Percentiles rank a stretch among this genome's conserved stretches.
Evolutionary conservation across 2,888 invertebrate genomes (phyloP).

Genomic region (Cerastis rubricosa): DNA sequence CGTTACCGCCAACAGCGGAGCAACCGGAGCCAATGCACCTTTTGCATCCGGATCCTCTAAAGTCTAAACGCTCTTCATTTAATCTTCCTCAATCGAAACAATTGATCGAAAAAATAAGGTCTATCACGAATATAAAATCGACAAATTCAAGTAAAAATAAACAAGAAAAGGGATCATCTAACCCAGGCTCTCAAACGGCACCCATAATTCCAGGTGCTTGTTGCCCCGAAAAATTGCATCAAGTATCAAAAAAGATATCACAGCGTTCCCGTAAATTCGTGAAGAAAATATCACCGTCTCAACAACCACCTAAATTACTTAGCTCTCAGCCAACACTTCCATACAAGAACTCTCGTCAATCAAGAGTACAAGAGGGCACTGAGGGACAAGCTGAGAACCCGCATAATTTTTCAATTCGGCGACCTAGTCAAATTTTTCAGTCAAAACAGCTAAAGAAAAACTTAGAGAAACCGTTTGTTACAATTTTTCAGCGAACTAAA

Average conservation of each 20-base stretch:
- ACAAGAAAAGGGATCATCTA: background rate
- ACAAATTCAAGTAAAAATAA: conserved; percentile 8
- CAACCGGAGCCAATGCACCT: background rate
- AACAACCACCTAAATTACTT: background rate
- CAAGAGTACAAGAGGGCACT: background rate
- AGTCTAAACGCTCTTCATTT: conserved; percentile 7
- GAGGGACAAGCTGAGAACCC: background rate
- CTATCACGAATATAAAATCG: conserved; percentile 8
- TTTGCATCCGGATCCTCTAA: background rate
- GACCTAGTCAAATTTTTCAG: background rate
- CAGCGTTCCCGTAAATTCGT: conserved; percentile 11
- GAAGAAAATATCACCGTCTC: background rate
- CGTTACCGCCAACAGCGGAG: background rate
- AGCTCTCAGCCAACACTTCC: background rate
- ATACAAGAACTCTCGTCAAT: background rate
- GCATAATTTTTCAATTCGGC: background rate
- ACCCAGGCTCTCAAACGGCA: conserved; percentile 10
- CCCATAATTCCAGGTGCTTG: conserved; percentile 5
- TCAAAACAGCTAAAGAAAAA: background rate
- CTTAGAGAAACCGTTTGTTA: background rate
- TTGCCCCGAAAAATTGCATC: conserved; percentile 5
- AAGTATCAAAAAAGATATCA: conserved; percentile 12
- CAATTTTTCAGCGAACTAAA: background rate
- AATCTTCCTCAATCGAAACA: conserved; percentile 7
- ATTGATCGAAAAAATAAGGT: conserved; percentile 18